These are phyloP conservation scores for honey bee (Apis mellifera) DNA, from an alignment of 1,140 invertebrate genomes.

Conservation along the genomic window Amel_HAv3.1 CM009933.2:6223001-6223500, in stretches of 20 bases:
- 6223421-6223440: constrained; percentile 83
- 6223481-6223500: constrained; percentile 85
- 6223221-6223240: constrained; percentile 86
- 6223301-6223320: not conserved
- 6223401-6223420: constrained; percentile 81
- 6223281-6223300: constrained; percentile 18
- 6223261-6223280: constrained; percentile 53
- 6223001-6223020: constrained; percentile 69
- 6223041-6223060: constrained; percentile 88
- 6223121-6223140: not conserved
- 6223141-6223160: constrained; percentile 85
- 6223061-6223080: constrained; percentile 88
- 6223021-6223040: constrained; percentile 85
- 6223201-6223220: constrained; percentile 82
- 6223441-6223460: constrained; percentile 87
- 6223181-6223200: constrained; percentile 85
- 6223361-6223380: constrained; percentile 87
- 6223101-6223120: constrained; percentile 85
- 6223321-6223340: constrained; percentile 25
- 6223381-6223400: constrained; percentile 85
- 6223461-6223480: constrained; percentile 87
- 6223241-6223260: constrained; percentile 55
- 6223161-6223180: constrained; percentile 85
- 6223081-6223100: constrained; percentile 86
- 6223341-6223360: constrained; percentile 82